Evolutionary conservation across 2,888 invertebrate genomes (phyloP), one percentile per base, ranked within the genome.

Genomic region (Cerceris ruficornis): DNA sequence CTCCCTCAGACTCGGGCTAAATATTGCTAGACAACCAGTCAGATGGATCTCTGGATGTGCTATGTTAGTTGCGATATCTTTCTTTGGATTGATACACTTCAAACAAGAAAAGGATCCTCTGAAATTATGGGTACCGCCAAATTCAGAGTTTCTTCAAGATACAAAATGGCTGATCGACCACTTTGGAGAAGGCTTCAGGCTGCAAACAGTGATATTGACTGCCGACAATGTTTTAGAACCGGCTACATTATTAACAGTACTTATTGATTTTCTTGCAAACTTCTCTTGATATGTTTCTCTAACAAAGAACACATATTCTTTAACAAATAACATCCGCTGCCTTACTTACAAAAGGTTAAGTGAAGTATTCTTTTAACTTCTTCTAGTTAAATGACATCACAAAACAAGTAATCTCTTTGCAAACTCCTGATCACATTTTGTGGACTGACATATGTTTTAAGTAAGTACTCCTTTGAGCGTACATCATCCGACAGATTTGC

Each of bases 111-210:
- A 95, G 88, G 95, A 96, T 92, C 96, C 96, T 0, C 92, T 96
- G 87, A 95, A 95, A 87, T 92, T 97, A 82, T 97, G 96, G 96
- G 95, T 96, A 28, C 96, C 96, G 11, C 94, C 94, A 55, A 94
- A 95, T 55, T 96, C 96, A 0, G 94, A 95, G 76, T 96, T 96
- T 89, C 94, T 94, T 54, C 90, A 92, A 81, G 95, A 96, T 84
- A 95, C 96, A 6, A 94, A 96, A 86, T 96, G 96, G 96, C 93
- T 96, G 73, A 94, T 96, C 89, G 92, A 94, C 15, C 95, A 94
- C 75, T 95, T 96, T 91, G 94, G 95, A 73, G 94, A 94, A 65
- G 95, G 94, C 9, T 94, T 95, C 87, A 93, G 96, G 78, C 90
- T 94, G 13, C 95, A 96, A 91, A 93, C 92, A 76, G 91, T 95